A percentile compares a stretch with the other conserved stretches of the same genome.
Conservation (phyloP, 2,888 invertebrate genomes). For the Campoletis raptor region DNA sequence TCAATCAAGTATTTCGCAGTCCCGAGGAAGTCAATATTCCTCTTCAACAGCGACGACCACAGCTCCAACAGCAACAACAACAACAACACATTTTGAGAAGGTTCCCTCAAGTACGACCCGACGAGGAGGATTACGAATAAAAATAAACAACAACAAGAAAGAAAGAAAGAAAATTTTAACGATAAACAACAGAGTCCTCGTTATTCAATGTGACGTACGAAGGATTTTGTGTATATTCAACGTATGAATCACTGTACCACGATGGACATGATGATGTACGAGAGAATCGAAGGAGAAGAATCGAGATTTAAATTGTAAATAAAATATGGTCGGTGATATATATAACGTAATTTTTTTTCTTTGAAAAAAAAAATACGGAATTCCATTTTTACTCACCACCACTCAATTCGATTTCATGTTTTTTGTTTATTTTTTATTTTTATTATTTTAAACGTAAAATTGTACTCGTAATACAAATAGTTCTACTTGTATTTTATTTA, state of each 20-base stretch:
- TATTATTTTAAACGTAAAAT: conserved; percentile 50
- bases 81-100: conserved; percentile 82
- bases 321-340: conserved; percentile 70
- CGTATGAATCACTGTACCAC: background rate
- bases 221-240: background rate
- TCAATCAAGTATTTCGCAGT: conserved; percentile 92
- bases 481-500: conserved; percentile 69
- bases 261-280: conserved; percentile 16
- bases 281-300: conserved; percentile 44
- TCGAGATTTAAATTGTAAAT: conserved; percentile 72
- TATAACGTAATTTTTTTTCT: conserved; percentile 23
- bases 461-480: conserved; percentile 60
- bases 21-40: conserved; percentile 96
- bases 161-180: conserved; percentile 14
- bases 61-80: conserved; percentile 82
- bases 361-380: conserved; percentile 5
- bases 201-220: background rate
- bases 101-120: conserved; percentile 82
- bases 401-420: conserved; percentile 51
- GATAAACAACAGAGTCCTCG: conserved; percentile 1
- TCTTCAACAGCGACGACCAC: conserved; percentile 92
- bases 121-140: conserved; percentile 83
- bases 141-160: conserved; percentile 13
- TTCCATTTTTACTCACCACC: conserved; percentile 50
- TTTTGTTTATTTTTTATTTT: conserved; percentile 27